Evolutionary conservation across 2,797 vertebrate species (phyloP).

Genomic region (Lacerta viridis): DNA sequence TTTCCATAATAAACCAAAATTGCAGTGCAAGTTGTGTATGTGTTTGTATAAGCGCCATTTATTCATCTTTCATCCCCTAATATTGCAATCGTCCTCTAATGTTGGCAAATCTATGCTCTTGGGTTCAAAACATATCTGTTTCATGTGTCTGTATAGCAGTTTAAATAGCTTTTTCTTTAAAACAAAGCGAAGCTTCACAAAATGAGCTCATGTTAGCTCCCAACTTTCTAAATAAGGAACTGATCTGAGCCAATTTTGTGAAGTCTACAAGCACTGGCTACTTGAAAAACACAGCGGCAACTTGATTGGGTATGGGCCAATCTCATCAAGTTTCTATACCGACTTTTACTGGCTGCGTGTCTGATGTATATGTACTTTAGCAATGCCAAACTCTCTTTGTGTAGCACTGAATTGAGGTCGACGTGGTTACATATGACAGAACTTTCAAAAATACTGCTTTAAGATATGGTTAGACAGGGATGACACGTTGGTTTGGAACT

Average conservation of each 20-base stretch:
- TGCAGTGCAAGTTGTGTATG: background rate
- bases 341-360: background rate
- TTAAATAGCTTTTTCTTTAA: background rate
- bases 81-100: background rate
- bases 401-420: background rate
- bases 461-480: background rate
- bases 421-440: background rate
- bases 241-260: background rate
- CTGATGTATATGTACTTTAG: background rate
- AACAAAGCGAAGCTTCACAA: background rate
- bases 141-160: background rate
- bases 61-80: background rate
- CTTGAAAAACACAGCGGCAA: background rate
- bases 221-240: background rate
- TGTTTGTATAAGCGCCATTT: background rate
- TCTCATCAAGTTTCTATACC: background rate
- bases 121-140: background rate
- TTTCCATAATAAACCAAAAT: background rate
- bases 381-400: background rate
- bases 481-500: background rate
- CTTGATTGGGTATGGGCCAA: background rate
- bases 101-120: background rate
- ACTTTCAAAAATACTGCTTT: constrained; percentile 8
- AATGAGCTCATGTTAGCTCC: background rate
- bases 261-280: background rate